Evolutionary conservation across 2,888 invertebrate genomes (phyloP).

Genomic region (Habrosyne pyritoides): DNA sequence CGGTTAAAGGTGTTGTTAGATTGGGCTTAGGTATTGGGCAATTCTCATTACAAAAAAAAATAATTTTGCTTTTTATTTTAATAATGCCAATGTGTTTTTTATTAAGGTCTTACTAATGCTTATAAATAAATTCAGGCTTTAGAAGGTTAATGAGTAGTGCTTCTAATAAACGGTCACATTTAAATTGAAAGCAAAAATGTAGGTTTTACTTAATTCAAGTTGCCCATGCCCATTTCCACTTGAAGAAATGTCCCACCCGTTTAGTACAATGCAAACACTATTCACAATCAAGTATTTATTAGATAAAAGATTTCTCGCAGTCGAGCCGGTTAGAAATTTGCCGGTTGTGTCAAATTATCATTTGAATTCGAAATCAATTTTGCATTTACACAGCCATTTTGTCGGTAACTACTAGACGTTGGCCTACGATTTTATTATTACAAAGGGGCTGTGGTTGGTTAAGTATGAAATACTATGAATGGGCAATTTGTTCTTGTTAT

Average conservation of each 20-base stretch:
- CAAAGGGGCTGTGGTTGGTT: conserved; percentile 42
- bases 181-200: neutral
- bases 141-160: neutral
- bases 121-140: too few relatives aligned
- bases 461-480: conserved; percentile 44
- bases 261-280: conserved; percentile 20
- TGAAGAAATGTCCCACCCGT: neutral
- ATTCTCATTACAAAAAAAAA: too few relatives aligned
- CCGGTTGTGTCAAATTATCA: conserved; percentile 65
- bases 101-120: too few relatives aligned
- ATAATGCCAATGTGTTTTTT: too few relatives aligned
- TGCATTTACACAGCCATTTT: conserved; percentile 66
- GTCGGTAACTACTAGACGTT: conserved; percentile 46
- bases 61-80: too few relatives aligned
- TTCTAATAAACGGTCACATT: neutral
- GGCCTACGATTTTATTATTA: conserved; percentile 56
- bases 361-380: conserved; percentile 76
- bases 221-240: conserved; percentile 1
- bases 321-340: conserved; percentile 50
- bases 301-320: conserved; percentile 44
- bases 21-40: neutral
- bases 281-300: conserved; percentile 45
- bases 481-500: conserved; percentile 36
- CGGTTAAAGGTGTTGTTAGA: neutral
- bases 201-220: neutral